These are phyloP conservation scores for Epizoanthus illoricatus DNA, from an alignment of 92 coral and sea anemone genomes.

Conservation along the genomic window DNA sequence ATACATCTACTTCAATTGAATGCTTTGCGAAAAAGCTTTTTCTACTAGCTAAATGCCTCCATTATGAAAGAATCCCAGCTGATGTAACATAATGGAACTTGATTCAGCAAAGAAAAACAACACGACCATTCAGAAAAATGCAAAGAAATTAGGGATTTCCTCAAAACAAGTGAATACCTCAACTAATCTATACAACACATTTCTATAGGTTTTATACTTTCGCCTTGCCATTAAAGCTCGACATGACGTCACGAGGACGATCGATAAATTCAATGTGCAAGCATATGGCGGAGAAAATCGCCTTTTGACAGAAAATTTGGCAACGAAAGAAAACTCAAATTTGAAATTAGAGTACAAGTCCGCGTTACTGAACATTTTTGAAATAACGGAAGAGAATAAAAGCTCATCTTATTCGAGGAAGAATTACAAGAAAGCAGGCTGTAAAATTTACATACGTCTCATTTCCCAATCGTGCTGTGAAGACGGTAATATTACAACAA, in stretches of 20 bases:
- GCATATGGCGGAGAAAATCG: slow-evolving; percentile 27
- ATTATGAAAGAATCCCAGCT: slow-evolving; percentile 70
- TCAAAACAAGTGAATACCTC: slow-evolving; percentile 54
- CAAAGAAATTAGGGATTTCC: slow-evolving; percentile 60
- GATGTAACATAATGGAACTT: slow-evolving; percentile 71
- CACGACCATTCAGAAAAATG: slow-evolving; percentile 55
- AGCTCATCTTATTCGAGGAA: not conserved
- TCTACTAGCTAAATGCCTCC: slow-evolving; percentile 60
- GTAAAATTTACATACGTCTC: slow-evolving; percentile 34
- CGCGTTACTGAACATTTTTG: not conserved
- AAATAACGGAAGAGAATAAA: not conserved
- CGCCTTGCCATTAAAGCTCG: slow-evolving; percentile 26
- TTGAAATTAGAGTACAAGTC: not conserved
- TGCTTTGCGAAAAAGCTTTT: slow-evolving; percentile 28
- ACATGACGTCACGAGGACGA: slow-evolving; percentile 27
- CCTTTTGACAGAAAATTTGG: slow-evolving; percentile 22
- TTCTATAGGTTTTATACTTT: not conserved
- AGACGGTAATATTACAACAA: slow-evolving; percentile 32
- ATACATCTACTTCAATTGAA: slow-evolving; percentile 15
- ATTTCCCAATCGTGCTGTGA: slow-evolving; percentile 36
- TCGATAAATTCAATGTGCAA: slow-evolving; percentile 27
- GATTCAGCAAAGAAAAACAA: slow-evolving; percentile 62
- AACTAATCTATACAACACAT: slow-evolving; percentile 32
- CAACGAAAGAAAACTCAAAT: not conserved
- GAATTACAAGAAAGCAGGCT: not conserved